These are phyloP conservation scores for Drosophila hamatofila DNA, from an alignment of 2,888 invertebrate species.

Conservation along the genomic window DNA sequence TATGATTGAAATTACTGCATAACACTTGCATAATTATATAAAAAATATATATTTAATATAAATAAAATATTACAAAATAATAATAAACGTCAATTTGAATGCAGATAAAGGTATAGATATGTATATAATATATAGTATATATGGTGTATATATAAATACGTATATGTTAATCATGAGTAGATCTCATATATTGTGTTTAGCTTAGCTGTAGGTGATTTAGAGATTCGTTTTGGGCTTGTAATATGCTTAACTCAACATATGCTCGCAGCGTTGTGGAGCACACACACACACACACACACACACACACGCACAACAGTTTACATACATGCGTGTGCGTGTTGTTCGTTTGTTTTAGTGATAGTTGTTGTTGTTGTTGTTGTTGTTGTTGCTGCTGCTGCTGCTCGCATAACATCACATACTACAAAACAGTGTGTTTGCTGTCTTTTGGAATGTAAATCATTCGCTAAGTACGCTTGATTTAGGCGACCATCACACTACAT, in stretches of 20 bases:
- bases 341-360: conserved; percentile 39
- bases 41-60: too few species aligned
- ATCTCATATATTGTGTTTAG: neutral
- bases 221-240: conserved; percentile 35
- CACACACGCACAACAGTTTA: conserved; percentile 22
- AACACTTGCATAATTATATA: too few species aligned
- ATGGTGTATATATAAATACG: too few species aligned
- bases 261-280: conserved; percentile 63
- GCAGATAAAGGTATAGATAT: too few species aligned
- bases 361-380: conserved; percentile 31
- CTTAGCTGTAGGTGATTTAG: conserved; percentile 52
- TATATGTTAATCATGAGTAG: too few species aligned
- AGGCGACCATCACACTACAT: conserved; percentile 83
- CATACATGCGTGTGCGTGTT: conserved; percentile 25
- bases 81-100: too few species aligned
- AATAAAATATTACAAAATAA: too few species aligned
- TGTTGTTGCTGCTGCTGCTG: conserved; percentile 54
- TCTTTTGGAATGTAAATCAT: conserved; percentile 85
- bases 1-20: too few species aligned
- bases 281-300: conserved; percentile 30
- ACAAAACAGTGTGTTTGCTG: conserved; percentile 84
- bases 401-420: conserved; percentile 84
- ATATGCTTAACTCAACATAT: conserved; percentile 22
- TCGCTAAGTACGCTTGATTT: conserved; percentile 84
- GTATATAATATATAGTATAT: too few species aligned